A percentile compares a stretch with the other conserved stretches of the same genome.
phyloP scores from a whole-genome alignment of 2,113 vertebrate species.

The Hippocampus mohnikei region DNA sequence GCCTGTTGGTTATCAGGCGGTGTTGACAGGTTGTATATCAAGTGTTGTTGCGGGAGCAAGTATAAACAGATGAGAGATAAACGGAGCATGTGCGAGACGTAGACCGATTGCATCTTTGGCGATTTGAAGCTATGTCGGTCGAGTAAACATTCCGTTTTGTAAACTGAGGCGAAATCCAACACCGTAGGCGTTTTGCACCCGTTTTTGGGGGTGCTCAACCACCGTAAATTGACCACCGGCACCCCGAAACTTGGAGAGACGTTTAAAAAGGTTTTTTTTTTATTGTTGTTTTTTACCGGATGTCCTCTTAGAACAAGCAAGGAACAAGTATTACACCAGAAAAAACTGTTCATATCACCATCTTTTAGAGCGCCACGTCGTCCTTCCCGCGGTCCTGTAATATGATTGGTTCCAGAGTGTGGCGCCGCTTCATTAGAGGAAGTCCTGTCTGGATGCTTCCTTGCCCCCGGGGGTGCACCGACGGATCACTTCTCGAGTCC shows the following conservation, averaged over 20 bases:
- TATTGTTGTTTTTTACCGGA: no score
- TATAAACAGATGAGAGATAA: neutral
- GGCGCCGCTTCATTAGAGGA: slow-evolving; percentile 31
- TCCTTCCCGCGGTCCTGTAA: slow-evolving; percentile 5
- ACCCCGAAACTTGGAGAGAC: no score
- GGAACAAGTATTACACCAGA: no score
- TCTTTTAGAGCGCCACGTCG: neutral
- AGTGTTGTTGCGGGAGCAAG: neutral
- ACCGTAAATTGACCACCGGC: no score
- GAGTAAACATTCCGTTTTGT: neutral
- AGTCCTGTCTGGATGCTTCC: slow-evolving; percentile 29
- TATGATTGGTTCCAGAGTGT: slow-evolving; percentile 17
- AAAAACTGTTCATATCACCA: no score
- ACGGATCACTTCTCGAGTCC: neutral
- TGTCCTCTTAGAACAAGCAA: no score
- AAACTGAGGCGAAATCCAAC: no score
- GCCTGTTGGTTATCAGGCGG: neutral
- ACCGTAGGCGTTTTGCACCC: no score
- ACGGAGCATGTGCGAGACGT: neutral
- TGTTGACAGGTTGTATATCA: neutral
- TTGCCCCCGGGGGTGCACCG: slow-evolving; percentile 13
- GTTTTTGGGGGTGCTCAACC: no score
- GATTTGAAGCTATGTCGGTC: neutral
- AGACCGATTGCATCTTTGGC: neutral
- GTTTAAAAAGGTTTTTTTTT: no score